Conservation (phyloP, 1,140 invertebrate species). For the Physella acuta region DNA sequence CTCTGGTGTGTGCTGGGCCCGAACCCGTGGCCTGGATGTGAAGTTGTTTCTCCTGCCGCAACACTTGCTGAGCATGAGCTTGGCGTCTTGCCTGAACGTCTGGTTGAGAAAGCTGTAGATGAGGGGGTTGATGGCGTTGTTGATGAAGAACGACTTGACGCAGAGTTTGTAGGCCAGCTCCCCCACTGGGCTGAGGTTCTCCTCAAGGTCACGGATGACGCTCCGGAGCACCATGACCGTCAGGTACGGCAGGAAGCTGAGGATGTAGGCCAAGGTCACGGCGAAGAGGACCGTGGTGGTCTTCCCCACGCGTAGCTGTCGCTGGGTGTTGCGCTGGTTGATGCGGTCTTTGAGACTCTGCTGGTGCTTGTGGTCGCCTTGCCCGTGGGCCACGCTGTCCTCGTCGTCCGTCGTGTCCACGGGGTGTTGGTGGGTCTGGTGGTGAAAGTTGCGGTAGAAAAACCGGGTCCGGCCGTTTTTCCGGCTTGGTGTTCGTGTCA, state of each 20-base stretch:
- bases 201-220: conserved; percentile 43
- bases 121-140: conserved; percentile 48
- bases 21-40: neutral
- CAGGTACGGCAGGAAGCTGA: conserved; percentile 44
- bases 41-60: conserved; percentile 6
- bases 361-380: neutral
- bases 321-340: neutral
- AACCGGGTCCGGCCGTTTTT: neutral
- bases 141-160: conserved; percentile 49
- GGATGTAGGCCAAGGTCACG: conserved; percentile 44
- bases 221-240: conserved; percentile 40
- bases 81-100: conserved; percentile 39
- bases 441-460: neutral
- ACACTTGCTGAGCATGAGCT: conserved; percentile 30
- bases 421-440: neutral
- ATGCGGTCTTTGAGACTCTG: neutral
- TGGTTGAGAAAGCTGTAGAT: conserved; percentile 48
- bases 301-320: conserved; percentile 38
- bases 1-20: neutral
- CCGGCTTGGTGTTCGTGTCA: neutral
- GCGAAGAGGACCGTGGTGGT: conserved; percentile 44
- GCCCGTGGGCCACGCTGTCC: conserved; percentile 1
- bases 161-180: conserved; percentile 49
- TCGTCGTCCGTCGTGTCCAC: conserved; percentile 5
- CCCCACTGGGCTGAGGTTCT: conserved; percentile 33